phyloP scores from a whole-genome alignment of 2,797 vertebrate genomes.

The Nothura maculosa region DNA sequence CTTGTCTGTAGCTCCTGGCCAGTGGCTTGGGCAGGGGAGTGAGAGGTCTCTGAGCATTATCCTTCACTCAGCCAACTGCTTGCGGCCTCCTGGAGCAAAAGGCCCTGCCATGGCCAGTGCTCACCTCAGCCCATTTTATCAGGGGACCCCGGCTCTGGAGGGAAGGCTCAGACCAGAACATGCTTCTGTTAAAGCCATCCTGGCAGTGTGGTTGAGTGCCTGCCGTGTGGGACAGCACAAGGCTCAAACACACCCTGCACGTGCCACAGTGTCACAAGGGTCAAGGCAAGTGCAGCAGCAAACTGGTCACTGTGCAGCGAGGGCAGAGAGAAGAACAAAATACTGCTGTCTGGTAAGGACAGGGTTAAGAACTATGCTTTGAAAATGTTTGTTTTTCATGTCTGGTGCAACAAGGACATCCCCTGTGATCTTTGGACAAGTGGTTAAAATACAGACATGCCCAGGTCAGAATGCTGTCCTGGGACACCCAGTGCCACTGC shows the following conservation, averaged over 20 bases:
- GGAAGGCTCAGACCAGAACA: neutral
- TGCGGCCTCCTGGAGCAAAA: neutral
- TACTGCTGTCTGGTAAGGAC: neutral
- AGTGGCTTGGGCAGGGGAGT: neutral
- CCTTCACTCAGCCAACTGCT: neutral
- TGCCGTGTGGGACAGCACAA: neutral
- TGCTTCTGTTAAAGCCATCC: neutral
- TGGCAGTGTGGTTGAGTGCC: neutral
- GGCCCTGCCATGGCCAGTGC: neutral
- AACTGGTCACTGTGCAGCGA: neutral
- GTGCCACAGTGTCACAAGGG: fast-evolving
- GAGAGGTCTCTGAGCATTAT: neutral
- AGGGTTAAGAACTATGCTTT: neutral
- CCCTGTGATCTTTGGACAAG: neutral
- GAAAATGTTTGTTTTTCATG: neutral
- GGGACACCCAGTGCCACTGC: neutral
- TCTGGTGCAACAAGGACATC: neutral
- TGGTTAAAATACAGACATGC: neutral
- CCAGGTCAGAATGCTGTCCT: neutral
- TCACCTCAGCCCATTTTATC: neutral
- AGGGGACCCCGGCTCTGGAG: neutral
- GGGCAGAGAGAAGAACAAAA: neutral
- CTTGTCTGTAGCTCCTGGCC: no score
- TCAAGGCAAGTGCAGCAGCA: neutral
- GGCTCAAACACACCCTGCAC: neutral